Evolutionary conservation across 2,888 invertebrate species (phyloP).

Genomic region (Anarsia innoxiella): DNA sequence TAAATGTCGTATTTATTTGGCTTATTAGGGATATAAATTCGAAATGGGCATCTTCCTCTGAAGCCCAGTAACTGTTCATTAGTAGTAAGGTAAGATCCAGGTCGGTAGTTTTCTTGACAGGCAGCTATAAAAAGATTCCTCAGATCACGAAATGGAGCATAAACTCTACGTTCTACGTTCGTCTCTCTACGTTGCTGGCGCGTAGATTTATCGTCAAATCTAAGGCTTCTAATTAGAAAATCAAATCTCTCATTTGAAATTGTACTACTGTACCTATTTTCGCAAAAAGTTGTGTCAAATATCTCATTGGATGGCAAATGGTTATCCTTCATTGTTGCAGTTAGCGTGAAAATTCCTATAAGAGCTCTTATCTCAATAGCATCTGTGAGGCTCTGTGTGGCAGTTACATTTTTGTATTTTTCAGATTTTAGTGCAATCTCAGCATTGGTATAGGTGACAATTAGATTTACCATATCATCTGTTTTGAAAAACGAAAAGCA

Average conservation of each 20-base stretch:
- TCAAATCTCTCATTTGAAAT: conserved; percentile 7
- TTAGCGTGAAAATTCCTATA: background rate
- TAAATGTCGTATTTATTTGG: conserved; percentile 30
- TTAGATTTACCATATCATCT: conserved; percentile 6
- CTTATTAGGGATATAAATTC: conserved; percentile 11
- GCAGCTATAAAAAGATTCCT: background rate
- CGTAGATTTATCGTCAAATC: conserved; percentile 3
- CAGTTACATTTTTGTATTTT: conserved; percentile 1
- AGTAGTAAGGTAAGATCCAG: background rate
- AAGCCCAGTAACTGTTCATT: conserved; percentile 2
- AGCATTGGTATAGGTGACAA: conserved; percentile 4
- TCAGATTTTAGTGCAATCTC: conserved; percentile 3
- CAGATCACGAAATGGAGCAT: conserved; percentile 4
- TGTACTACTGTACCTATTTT: background rate
- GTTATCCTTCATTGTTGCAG: conserved; percentile 3
- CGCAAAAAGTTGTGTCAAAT: background rate
- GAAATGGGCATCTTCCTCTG: conserved; percentile 10
- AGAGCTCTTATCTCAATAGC: conserved; percentile 5
- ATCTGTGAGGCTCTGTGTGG: background rate
- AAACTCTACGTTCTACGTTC: no score
- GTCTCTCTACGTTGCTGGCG: background rate
- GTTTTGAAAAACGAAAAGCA: conserved; percentile 4
- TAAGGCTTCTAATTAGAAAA: conserved; percentile 1
- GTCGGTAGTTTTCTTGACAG: conserved; percentile 2
- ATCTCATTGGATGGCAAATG: background rate